phyloP scores from a whole-genome alignment of 2,888 invertebrate genomes.

The Drosophila siamana region DNA sequence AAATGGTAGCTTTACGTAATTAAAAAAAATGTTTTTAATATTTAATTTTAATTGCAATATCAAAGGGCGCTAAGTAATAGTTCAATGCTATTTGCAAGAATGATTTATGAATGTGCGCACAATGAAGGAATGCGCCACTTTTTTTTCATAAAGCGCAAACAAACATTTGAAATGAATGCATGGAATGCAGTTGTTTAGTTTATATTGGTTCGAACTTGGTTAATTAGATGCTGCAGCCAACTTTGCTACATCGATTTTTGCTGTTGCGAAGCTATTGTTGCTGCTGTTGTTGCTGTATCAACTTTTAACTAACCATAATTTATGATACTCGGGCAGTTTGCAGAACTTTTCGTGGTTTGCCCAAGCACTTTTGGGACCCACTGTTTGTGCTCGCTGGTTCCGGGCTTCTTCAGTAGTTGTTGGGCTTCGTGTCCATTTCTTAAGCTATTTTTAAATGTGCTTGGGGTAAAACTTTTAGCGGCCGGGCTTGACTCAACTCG shows the following conservation, averaged over 20 bases:
- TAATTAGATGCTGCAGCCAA: conserved; percentile 42
- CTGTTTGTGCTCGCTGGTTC: conserved; percentile 21
- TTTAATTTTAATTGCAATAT: background rate
- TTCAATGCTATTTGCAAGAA: background rate
- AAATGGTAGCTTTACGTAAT: background rate
- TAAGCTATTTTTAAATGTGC: conserved; percentile 80
- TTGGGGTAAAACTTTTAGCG: conserved; percentile 54
- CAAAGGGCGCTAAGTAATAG: background rate
- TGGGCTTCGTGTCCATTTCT: conserved; percentile 58
- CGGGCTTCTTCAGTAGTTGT: conserved; percentile 8
- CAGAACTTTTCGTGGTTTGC: conserved; percentile 48
- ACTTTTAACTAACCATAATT: conserved; percentile 77
- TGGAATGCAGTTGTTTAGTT: conserved; percentile 7
- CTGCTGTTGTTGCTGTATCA: conserved; percentile 40
- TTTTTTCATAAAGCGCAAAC: too few species aligned
- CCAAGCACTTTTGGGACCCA: conserved; percentile 45
- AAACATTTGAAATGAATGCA: background rate
- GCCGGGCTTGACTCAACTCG: background rate
- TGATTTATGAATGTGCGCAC: background rate
- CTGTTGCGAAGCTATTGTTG: conserved; percentile 12
- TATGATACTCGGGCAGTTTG: conserved; percentile 62
- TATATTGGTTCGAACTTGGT: conserved; percentile 13
- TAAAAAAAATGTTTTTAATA: background rate
- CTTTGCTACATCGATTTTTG: conserved; percentile 44
- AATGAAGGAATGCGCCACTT: background rate